A percentile compares a stretch with the other conserved stretches of the same genome.
phyloP scores from a whole-genome alignment of 2,113 vertebrate species.

The Dasyurus viverrinus region DNA sequence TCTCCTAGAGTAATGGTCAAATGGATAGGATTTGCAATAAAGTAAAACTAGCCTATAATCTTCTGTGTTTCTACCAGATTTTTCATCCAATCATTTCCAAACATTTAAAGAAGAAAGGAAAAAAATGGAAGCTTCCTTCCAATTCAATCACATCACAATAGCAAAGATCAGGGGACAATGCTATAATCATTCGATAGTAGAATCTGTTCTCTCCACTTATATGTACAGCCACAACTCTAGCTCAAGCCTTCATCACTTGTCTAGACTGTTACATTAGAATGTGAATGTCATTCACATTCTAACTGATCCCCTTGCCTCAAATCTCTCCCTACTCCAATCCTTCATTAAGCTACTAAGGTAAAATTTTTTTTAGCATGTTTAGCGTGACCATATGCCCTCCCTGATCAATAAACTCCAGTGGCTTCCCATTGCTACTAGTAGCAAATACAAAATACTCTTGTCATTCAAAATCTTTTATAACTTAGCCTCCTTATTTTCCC shows the following conservation, averaged over 20 bases:
- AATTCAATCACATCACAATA: not conserved
- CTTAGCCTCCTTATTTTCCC: too few relatives aligned
- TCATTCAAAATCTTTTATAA: too few relatives aligned
- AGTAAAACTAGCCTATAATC: slow-evolving; percentile 17
- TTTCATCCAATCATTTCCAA: slow-evolving; percentile 28
- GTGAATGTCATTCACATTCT: not conserved
- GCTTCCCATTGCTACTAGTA: too few relatives aligned
- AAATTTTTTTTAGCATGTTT: too few relatives aligned
- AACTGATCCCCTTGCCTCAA: too few relatives aligned
- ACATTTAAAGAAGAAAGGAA: not conserved
- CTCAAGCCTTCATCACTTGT: not conserved
- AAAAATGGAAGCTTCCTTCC: not conserved
- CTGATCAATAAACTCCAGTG: too few relatives aligned
- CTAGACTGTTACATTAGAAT: not conserved
- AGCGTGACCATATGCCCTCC: too few relatives aligned
- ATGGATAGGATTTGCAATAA: not conserved
- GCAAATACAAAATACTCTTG: too few relatives aligned
- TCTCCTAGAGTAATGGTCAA: not conserved
- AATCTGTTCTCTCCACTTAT: not conserved
- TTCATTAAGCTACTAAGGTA: too few relatives aligned
- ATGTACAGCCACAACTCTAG: not conserved
- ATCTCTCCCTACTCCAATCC: too few relatives aligned
- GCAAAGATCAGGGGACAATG: not conserved
- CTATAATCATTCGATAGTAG: not conserved
- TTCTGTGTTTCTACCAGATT: slow-evolving; percentile 34